These are phyloP conservation scores for Adelphocoris suturalis DNA, from an alignment of 2,888 invertebrate genomes.

Conservation along the genomic window DNA sequence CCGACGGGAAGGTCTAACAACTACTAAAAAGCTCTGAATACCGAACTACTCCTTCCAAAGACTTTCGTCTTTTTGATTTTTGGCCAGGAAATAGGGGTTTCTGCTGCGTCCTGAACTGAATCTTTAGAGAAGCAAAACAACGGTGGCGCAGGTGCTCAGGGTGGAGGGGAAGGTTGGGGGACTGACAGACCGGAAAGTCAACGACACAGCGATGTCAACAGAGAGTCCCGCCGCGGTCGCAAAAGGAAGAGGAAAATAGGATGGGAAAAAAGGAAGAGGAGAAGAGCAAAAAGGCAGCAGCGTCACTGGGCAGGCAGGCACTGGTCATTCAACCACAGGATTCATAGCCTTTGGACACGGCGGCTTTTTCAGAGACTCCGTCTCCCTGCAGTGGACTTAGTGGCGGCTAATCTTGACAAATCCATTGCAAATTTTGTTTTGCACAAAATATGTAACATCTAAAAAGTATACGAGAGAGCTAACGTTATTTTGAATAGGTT, in stretches of 20 bases:
- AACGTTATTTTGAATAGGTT: no score
- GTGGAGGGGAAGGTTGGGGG: no score
- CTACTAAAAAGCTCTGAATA: no score
- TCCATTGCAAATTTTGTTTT: no score
- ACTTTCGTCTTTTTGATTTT: no score
- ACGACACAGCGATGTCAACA: constrained; percentile 45
- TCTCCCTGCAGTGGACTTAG: background rate
- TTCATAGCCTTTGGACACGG: constrained; percentile 53
- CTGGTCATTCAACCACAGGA: constrained; percentile 58
- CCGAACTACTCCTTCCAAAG: no score
- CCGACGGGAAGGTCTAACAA: no score
- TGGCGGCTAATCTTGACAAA: background rate
- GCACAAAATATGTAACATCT: no score
- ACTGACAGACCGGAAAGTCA: constrained; percentile 39
- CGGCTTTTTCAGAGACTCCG: background rate
- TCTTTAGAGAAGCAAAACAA: background rate
- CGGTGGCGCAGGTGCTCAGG: background rate
- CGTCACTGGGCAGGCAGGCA: constrained; percentile 23
- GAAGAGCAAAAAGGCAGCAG: background rate
- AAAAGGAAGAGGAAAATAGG: constrained; percentile 25
- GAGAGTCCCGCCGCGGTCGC: background rate
- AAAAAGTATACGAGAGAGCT: no score
- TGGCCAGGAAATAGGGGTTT: no score
- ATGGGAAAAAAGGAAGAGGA: constrained; percentile 35
- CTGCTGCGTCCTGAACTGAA: no score